Conservation (phyloP, 2,113 vertebrate genomes). For the Otocyon megalotis region DNA sequence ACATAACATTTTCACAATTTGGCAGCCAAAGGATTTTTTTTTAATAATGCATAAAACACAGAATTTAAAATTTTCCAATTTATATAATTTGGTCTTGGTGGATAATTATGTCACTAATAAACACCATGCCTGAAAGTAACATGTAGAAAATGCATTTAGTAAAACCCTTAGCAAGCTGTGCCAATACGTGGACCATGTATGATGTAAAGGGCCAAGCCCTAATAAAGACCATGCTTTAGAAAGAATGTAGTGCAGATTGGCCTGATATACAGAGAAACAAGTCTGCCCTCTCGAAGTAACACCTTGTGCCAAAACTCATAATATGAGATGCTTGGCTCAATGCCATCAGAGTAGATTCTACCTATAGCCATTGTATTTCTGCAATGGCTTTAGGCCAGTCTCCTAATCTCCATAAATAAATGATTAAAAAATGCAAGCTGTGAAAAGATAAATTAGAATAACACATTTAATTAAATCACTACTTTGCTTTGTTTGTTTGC, state of each 20-base stretch:
- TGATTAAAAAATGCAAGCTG: constrained; percentile 18
- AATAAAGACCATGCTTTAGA: constrained; percentile 76
- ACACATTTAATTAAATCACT: constrained; percentile 23
- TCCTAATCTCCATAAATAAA: constrained; percentile 58
- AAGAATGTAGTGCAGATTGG: constrained; percentile 65
- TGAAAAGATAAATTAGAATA: constrained; percentile 60
- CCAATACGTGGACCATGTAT: constrained; percentile 33
- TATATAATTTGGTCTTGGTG: constrained; percentile 66
- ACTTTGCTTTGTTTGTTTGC: neutral
- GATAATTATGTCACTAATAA: constrained; percentile 72
- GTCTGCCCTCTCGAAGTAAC: constrained; percentile 59
- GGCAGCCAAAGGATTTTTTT: neutral
- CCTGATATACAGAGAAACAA: constrained; percentile 47
- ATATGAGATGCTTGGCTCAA: constrained; percentile 54
- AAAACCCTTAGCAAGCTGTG: constrained; percentile 33
- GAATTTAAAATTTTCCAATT: constrained; percentile 57
- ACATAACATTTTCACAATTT: constrained; percentile 52
- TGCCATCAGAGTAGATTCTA: constrained; percentile 27
- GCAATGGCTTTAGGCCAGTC: constrained; percentile 34
- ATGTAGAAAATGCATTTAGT: constrained; percentile 56
- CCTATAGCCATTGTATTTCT: constrained; percentile 6
- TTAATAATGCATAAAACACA: constrained; percentile 54
- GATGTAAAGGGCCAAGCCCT: constrained; percentile 68
- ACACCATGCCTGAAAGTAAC: constrained; percentile 39
- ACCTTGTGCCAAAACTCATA: constrained; percentile 72